These are phyloP conservation scores for Aurelia aurita complex sp. Pacific DNA, from an alignment of 30 jellyfish, hydroid and myxozoan genomes.

Conservation along the genomic window DNA sequence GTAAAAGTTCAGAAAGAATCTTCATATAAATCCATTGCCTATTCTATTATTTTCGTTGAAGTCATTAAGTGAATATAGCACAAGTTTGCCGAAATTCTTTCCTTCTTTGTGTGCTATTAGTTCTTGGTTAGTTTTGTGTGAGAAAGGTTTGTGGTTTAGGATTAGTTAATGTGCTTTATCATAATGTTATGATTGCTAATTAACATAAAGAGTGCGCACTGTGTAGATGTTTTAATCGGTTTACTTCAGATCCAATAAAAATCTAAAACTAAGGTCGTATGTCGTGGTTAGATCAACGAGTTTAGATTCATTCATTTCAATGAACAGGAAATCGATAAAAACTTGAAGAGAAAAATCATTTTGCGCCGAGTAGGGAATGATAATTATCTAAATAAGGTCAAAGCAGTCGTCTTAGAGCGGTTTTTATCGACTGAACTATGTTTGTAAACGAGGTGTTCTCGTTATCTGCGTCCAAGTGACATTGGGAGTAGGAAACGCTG, in stretches of 20 bases:
- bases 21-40: no score
- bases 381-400: slow-evolving; percentile 5
- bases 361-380: no score
- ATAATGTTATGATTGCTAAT: slow-evolving; percentile 53
- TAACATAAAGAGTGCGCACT: slow-evolving; percentile 65
- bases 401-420: no score
- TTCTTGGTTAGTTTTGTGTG: background rate
- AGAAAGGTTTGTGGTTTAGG: slow-evolving; percentile 32
- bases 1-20: no score
- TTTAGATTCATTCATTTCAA: slow-evolving; percentile 15
- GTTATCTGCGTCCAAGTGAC: no score
- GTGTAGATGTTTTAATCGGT: slow-evolving; percentile 55
- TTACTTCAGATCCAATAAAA: slow-evolving; percentile 31
- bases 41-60: no score
- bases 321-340: slow-evolving; percentile 35
- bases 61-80: no score
- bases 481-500: no score
- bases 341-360: slow-evolving; percentile 1
- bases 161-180: slow-evolving; percentile 13
- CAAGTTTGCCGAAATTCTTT: no score
- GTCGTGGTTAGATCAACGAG: slow-evolving; percentile 12
- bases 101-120: no score
- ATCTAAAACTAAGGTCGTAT: background rate
- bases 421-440: background rate
- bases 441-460: background rate